Conservation (phyloP, 2,888 invertebrate genomes). For the Geophilus truncorum region DNA sequence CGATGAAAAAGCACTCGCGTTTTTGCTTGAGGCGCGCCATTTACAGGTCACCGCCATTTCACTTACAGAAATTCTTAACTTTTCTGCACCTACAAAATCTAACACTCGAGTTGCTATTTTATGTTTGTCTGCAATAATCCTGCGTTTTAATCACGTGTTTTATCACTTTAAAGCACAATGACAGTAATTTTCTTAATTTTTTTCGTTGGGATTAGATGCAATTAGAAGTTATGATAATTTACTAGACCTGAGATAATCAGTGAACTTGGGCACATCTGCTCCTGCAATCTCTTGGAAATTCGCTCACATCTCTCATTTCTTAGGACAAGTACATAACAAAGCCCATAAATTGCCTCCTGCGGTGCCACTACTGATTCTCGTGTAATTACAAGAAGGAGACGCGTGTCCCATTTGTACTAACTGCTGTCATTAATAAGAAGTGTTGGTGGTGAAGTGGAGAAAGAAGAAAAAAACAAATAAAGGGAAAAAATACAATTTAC, state of each 20-base stretch:
- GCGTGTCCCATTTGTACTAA: neutral
- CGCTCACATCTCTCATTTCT: neutral
- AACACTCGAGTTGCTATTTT: too few species aligned
- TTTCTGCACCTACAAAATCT: too few species aligned
- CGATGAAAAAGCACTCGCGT: neutral
- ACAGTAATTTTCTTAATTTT: too few species aligned
- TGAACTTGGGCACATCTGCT: neutral
- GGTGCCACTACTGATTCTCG: neutral
- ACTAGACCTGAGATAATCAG: neutral
- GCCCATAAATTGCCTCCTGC: neutral
- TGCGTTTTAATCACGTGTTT: too few species aligned
- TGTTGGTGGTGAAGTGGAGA: neutral
- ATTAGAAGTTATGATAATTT: neutral
- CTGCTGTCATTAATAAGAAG: slow-evolving; percentile 1
- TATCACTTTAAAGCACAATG: neutral
- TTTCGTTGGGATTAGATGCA: neutral
- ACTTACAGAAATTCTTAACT: neutral
- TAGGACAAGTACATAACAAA: slow-evolving; percentile 11
- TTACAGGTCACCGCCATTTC: neutral
- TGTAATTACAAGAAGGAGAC: neutral
- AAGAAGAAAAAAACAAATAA: neutral
- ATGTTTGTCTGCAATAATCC: too few species aligned
- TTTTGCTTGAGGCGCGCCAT: neutral
- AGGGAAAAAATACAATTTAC: neutral
- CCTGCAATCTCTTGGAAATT: neutral